A percentile compares a stretch with the other conserved stretches of the same genome.
phyloP scores from a whole-genome alignment of 2,888 invertebrate genomes.

The Drosophila merina region DNA sequence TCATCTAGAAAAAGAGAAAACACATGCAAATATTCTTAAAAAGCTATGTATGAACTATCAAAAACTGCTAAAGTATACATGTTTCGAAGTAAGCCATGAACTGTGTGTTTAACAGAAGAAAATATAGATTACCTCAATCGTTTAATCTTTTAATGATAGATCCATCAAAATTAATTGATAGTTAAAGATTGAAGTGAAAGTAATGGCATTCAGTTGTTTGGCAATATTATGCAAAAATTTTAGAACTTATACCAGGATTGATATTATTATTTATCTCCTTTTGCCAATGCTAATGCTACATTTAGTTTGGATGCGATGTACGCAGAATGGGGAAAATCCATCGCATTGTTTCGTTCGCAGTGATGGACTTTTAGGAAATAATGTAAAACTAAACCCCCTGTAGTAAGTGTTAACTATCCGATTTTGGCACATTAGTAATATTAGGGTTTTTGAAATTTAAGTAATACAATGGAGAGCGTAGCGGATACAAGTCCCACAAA shows the following conservation, averaged over 20 bases:
- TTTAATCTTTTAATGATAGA: not conserved
- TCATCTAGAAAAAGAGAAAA: not conserved
- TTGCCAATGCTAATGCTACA: constrained; percentile 25
- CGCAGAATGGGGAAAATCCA: constrained; percentile 1
- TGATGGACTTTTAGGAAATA: constrained; percentile 5
- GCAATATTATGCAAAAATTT: constrained; percentile 23
- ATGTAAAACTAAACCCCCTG: not conserved
- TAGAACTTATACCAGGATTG: constrained; percentile 21
- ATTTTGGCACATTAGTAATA: not conserved
- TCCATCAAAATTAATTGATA: not conserved
- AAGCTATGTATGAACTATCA: not conserved
- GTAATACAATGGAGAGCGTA: not conserved
- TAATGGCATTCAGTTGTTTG: constrained; percentile 1
- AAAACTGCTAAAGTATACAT: not conserved
- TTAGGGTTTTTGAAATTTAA: not conserved
- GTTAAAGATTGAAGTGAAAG: not conserved
- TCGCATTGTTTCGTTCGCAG: not conserved
- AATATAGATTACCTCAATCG: not conserved
- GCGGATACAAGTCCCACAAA: not conserved
- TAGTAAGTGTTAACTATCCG: constrained; percentile 10
- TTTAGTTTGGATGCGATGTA: constrained; percentile 19
- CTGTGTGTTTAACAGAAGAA: not conserved
- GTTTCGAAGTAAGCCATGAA: not conserved
- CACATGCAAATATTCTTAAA: not conserved
- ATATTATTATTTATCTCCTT: constrained; percentile 15